Percentiles rank a stretch among this genome's conserved stretches.
These are phyloP conservation scores for Uropetala carovei DNA, from an alignment of 2,888 invertebrate species.

Conservation along the genomic window DNA sequence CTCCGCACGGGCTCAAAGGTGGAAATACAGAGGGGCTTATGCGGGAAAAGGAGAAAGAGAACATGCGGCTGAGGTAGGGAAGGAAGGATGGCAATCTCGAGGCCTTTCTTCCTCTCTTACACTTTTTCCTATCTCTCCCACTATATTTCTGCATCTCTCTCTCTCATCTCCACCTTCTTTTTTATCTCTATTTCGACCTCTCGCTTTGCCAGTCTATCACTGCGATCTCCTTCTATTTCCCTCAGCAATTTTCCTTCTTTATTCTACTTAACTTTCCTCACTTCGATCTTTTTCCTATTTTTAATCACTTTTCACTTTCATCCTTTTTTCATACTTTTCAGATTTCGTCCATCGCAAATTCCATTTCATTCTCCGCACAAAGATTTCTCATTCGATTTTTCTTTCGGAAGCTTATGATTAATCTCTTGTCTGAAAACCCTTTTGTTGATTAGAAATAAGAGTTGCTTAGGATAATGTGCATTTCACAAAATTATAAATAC, in stretches of 20 bases:
- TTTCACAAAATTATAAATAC: too few species aligned
- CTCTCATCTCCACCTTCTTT: background rate
- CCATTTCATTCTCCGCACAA: too few species aligned
- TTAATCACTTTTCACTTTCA: too few species aligned
- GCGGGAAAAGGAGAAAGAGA: background rate
- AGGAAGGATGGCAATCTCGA: background rate
- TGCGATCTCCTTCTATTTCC: background rate
- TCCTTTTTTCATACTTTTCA: too few species aligned
- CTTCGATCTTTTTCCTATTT: too few species aligned
- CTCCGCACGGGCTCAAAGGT: background rate
- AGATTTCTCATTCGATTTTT: too few species aligned
- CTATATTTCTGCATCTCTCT: background rate
- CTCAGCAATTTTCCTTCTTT: background rate
- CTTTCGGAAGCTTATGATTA: too few species aligned
- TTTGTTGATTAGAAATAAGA: too few species aligned
- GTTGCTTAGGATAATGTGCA: too few species aligned
- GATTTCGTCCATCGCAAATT: too few species aligned
- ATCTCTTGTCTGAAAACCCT: too few species aligned
- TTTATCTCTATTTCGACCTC: background rate
- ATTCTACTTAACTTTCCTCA: background rate
- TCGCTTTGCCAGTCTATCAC: background rate
- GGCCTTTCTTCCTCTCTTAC: background rate
- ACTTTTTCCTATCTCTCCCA: background rate
- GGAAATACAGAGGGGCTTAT: constrained; percentile 11
- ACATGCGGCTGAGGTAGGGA: background rate